A percentile compares a stretch with the other conserved stretches of the same genome.
Conservation (phyloP, 2,113 vertebrate species). For the Bettongia penicillata region DNA sequence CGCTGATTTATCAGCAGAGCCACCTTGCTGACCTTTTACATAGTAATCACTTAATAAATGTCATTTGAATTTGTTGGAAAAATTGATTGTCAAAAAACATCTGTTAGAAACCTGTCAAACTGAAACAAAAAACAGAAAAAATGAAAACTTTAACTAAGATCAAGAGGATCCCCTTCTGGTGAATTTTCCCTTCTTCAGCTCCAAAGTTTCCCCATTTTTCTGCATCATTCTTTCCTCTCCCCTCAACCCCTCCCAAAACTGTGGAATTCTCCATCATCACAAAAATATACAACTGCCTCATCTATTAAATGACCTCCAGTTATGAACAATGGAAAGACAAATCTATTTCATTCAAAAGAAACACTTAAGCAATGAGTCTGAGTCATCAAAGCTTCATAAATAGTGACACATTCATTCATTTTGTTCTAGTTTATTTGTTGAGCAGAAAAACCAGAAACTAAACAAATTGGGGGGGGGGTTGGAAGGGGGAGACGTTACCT, state of each 20-base stretch:
- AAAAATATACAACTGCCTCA: slow-evolving; percentile 39
- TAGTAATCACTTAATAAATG: not conserved
- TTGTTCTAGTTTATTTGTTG: slow-evolving; percentile 75
- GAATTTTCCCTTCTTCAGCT: not conserved
- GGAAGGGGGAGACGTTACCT: slow-evolving; percentile 13
- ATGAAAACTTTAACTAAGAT: not conserved
- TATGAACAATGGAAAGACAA: slow-evolving; percentile 73
- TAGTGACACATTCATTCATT: slow-evolving; percentile 78
- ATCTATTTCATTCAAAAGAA: slow-evolving; percentile 70
- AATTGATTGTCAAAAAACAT: not conserved
- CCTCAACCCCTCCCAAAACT: not conserved
- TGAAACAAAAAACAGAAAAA: not conserved
- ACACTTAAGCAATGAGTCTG: slow-evolving; percentile 68
- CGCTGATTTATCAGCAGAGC: not conserved
- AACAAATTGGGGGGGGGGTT: not conserved
- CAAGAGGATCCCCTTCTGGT: not conserved
- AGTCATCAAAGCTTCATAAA: slow-evolving; percentile 73
- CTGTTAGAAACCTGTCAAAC: not conserved
- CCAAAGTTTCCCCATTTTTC: not conserved
- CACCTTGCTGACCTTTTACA: not conserved
- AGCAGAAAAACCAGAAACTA: slow-evolving; percentile 58
- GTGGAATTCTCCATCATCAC: slow-evolving; percentile 2
- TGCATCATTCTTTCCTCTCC: not conserved
- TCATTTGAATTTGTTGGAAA: not conserved
- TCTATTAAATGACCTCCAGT: slow-evolving; percentile 66